Evolutionary conservation across 1,140 invertebrate species (phyloP).

Genomic region (Chymomyza costata): DNA sequence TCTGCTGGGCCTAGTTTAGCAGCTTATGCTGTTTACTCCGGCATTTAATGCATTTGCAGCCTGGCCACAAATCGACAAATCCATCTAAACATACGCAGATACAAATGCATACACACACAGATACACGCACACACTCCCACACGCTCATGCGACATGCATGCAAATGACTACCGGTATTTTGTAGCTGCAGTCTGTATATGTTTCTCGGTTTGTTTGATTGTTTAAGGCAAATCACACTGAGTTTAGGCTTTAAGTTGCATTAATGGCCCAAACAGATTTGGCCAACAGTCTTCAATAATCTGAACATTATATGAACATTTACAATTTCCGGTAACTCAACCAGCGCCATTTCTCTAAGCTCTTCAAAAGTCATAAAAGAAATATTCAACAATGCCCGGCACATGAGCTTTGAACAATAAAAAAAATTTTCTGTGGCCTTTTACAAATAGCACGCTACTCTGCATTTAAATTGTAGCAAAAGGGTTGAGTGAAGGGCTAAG

Average conservation of each 20-base stretch:
- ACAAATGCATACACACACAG: neutral
- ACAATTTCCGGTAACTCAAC: constrained; percentile 61
- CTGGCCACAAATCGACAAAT: constrained; percentile 66
- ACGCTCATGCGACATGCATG: constrained; percentile 26
- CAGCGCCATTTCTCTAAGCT: constrained; percentile 64
- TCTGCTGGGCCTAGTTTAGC: neutral
- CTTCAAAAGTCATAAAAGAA: constrained; percentile 58
- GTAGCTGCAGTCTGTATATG: constrained; percentile 1
- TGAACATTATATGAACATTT: constrained; percentile 71
- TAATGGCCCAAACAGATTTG: constrained; percentile 48
- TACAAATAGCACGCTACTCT: constrained; percentile 1
- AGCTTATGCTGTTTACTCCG: constrained; percentile 44
- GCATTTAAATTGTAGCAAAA: constrained; percentile 19
- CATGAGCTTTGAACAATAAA: constrained; percentile 13
- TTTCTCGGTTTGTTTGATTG: constrained; percentile 32
- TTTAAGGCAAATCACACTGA: constrained; percentile 50
- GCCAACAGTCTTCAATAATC: constrained; percentile 65
- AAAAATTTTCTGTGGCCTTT: constrained; percentile 50
- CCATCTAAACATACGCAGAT: constrained; percentile 53
- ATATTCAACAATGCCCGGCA: constrained; percentile 53
- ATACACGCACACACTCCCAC: neutral
- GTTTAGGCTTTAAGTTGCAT: neutral
- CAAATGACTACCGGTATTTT: constrained; percentile 60
- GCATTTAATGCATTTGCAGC: constrained; percentile 67
- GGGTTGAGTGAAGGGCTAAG: constrained; percentile 12